Conservation (phyloP, 2,113 vertebrate genomes). For the Polyodon spathula region DNA sequence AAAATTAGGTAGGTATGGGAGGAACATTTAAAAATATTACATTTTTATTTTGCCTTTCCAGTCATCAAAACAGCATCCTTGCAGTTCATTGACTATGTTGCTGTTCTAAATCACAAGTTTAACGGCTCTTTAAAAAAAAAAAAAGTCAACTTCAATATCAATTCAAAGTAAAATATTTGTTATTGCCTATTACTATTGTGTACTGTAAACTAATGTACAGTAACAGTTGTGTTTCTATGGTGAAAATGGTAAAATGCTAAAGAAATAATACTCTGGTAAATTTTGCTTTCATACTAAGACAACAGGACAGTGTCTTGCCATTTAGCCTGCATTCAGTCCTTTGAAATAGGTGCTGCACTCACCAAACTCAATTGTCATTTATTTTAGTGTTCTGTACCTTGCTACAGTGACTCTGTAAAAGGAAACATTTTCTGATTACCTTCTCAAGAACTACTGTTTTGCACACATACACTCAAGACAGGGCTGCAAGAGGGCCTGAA, state of each 20-base stretch:
- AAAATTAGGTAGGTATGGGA: no score
- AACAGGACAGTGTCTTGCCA: slow-evolving; percentile 56
- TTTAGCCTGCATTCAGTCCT: slow-evolving; percentile 47
- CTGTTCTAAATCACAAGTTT: no score
- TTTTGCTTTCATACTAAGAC: slow-evolving; percentile 60
- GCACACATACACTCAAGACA: slow-evolving; percentile 9
- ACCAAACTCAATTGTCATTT: slow-evolving; percentile 43
- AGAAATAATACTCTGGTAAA: slow-evolving; percentile 51
- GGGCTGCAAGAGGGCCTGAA: slow-evolving; percentile 26
- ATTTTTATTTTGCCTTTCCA: no score
- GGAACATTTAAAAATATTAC: no score
- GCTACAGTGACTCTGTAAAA: background rate
- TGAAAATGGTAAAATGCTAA: slow-evolving; percentile 49
- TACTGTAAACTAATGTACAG: slow-evolving; percentile 15
- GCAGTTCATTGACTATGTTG: no score
- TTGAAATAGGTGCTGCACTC: slow-evolving; percentile 48
- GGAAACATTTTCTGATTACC: slow-evolving; percentile 13
- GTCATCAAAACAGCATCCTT: no score
- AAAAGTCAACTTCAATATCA: background rate
- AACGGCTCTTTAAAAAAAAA: no score
- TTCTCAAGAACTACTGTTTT: slow-evolving; percentile 14
- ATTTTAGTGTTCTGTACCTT: slow-evolving; percentile 42
- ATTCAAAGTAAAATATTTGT: slow-evolving; percentile 7
- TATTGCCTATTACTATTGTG: background rate
- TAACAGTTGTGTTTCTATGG: slow-evolving; percentile 48